A percentile compares a stretch with the other conserved stretches of the same genome.
Evolutionary conservation across 2,113 vertebrate species (phyloP).

Genomic region (Eurystomus gularis): DNA sequence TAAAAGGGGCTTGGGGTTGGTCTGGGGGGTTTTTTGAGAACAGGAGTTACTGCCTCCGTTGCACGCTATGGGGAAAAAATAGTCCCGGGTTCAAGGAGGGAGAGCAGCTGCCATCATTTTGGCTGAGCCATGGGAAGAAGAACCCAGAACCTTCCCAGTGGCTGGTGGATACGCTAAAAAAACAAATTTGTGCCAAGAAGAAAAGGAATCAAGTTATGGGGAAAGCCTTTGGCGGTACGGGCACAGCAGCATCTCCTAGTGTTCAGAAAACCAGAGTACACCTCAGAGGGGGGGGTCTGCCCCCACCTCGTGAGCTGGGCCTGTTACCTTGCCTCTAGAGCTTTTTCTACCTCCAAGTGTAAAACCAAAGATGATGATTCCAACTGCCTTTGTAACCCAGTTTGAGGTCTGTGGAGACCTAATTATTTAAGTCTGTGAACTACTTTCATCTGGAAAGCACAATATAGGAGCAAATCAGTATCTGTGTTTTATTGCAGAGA

Average conservation of each 20-base stretch:
- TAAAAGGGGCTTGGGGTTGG: not conserved
- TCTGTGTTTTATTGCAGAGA: not conserved
- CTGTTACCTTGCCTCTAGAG: not conserved
- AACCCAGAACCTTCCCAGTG: not conserved
- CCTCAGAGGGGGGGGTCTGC: not conserved
- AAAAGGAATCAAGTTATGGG: not conserved
- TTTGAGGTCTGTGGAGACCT: not conserved
- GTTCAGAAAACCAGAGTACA: not conserved
- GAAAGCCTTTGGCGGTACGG: not conserved
- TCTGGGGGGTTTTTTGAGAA: not conserved
- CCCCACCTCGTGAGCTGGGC: not conserved
- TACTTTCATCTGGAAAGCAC: conserved; percentile 28
- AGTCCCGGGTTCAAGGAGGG: not conserved
- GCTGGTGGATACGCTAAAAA: not conserved
- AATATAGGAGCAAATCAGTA: not conserved
- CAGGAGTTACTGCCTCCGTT: rapidly evolving
- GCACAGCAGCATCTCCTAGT: not conserved
- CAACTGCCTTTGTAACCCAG: not conserved
- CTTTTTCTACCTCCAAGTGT: not conserved
- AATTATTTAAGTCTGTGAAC: conserved; percentile 11
- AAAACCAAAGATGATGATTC: not conserved
- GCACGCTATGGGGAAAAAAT: not conserved
- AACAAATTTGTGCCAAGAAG: not conserved
- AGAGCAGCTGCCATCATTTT: not conserved
- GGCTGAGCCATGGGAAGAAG: not conserved